Conservation (phyloP, 2,888 invertebrate genomes). For the Sminthurinus aureus region DNA sequence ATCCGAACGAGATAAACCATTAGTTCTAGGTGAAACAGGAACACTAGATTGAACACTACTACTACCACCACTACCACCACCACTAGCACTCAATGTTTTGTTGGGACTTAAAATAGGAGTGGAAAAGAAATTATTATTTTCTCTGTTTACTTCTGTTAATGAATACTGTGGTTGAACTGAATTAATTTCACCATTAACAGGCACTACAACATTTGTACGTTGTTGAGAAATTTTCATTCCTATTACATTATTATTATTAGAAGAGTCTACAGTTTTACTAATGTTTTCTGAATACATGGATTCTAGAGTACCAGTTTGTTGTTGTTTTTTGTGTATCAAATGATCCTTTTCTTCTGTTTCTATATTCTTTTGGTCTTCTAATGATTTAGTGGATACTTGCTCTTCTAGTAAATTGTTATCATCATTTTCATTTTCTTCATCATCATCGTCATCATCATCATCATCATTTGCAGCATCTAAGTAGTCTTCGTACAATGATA, state of each 20-base stretch:
- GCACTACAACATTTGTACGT: not conserved
- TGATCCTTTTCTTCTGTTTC: not conserved
- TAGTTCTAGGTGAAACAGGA: not conserved
- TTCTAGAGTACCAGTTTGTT: not conserved
- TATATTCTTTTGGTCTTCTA: not conserved
- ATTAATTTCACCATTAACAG: slow-evolving; percentile 18
- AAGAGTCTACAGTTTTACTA: not conserved
- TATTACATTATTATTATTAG: too few relatives aligned
- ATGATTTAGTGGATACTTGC: not conserved
- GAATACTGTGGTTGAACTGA: not conserved
- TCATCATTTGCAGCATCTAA: slow-evolving; percentile 9
- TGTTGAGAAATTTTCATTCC: not conserved
- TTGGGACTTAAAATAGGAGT: not conserved
- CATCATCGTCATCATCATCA: slow-evolving; percentile 38
- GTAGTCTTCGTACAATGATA: not conserved
- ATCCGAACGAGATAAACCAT: slow-evolving; percentile 8
- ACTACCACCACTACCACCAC: not conserved
- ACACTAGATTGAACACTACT: not conserved
- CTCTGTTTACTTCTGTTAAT: not conserved
- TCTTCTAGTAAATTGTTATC: not conserved
- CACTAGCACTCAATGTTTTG: not conserved
- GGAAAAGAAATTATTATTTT: not conserved
- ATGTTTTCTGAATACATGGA: not conserved
- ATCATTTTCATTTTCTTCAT: not conserved
- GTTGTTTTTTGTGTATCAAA: not conserved